Evolutionary conservation across 2,113 vertebrate species (phyloP).

Genomic region (Alexandromys fortis): DNA sequence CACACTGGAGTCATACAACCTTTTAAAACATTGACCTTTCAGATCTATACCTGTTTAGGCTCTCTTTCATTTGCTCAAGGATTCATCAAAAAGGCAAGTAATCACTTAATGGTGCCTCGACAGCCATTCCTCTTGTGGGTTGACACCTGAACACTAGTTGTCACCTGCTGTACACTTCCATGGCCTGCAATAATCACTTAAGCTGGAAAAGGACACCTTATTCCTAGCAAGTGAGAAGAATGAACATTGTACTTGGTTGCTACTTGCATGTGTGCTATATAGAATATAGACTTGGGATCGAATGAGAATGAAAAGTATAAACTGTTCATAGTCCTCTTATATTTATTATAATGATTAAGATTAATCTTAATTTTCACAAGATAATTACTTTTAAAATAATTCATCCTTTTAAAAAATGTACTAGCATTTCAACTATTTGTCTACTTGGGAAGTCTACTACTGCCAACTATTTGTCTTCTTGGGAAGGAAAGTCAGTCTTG

Average conservation of each 20-base stretch:
- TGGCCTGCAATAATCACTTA: not conserved
- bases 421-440: not conserved
- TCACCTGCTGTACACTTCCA: too few relatives aligned
- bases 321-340: not conserved
- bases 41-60: not conserved
- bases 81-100: not conserved
- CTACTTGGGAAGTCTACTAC: not conserved
- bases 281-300: not conserved
- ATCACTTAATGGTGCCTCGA: not conserved
- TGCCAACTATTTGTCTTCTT: not conserved
- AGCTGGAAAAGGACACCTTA: not conserved
- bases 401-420: not conserved
- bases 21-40: constrained; percentile 25
- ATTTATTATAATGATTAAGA: constrained; percentile 31
- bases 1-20: not conserved
- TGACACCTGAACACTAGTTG: too few relatives aligned
- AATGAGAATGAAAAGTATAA: not conserved
- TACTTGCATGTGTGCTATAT: not conserved
- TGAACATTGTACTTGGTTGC: not conserved
- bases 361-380: constrained; percentile 3
- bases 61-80: not conserved
- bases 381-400: not conserved
- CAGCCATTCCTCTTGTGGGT: too few relatives aligned
- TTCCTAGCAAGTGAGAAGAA: constrained; percentile 10
- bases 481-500: not conserved